Evolutionary conservation across 23 tunicate genomes (phyloP).

Genomic region (Clavelina lepadiformis): DNA sequence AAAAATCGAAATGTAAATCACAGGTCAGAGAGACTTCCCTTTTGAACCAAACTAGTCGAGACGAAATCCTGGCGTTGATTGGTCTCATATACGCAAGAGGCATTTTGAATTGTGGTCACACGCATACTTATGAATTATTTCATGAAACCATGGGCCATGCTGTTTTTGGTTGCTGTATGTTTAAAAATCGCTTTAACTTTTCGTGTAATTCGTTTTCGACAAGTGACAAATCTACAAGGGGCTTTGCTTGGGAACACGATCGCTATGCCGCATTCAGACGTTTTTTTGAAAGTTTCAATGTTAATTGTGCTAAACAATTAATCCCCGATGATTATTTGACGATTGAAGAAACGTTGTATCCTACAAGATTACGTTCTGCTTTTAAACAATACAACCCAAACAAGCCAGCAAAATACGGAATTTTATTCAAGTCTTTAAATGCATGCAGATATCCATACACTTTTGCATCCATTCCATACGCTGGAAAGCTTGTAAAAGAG

Average conservation of each 20-base stretch:
- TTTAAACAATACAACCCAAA: background rate
- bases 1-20: background rate
- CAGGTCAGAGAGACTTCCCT: background rate
- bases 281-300: background rate
- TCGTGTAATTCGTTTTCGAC: background rate
- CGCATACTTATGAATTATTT: background rate
- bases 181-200: background rate
- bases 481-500: background rate
- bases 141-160: background rate
- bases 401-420: slow-evolving; percentile 1
- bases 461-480: background rate
- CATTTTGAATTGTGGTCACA: background rate
- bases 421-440: background rate
- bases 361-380: background rate
- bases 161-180: background rate
- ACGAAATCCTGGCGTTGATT: background rate
- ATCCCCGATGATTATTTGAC: background rate
- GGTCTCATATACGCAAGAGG: background rate
- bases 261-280: background rate
- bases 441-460: background rate
- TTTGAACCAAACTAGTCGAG: background rate
- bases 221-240: background rate
- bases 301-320: background rate
- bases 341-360: background rate
- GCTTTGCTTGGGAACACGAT: background rate